Base-by-base conservation (phyloP, 2,888 invertebrate species). In the Xylocampa areola region DNA sequence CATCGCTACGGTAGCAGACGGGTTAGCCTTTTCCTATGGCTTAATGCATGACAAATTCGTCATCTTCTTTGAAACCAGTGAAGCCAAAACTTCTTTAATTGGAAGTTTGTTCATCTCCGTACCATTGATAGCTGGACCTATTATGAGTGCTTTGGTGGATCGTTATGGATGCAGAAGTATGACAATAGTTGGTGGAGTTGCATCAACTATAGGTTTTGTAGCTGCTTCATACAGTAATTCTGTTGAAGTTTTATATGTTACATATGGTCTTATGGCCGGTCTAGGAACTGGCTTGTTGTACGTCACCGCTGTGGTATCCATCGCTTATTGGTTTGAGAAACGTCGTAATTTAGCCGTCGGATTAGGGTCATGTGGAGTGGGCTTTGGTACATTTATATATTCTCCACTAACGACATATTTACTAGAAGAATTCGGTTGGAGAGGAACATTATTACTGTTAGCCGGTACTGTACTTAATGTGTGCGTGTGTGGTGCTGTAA, bases 301-400 rank as follows among this genome's bases (percentile, higher is more conserved):
- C 85, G 98, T 98, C 4, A 97, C 98, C 4, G 98, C 98, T 10
- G 98, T 98, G 4, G 98, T 98, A 8, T 97, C 97, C 45, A 97
- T 98, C 49, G 98, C 98, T 0, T 98, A 97, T 86, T 98, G 98
- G 96, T 98, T 98, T 87, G 98, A 98, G 76, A 97, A 97, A 84
- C 96, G 96, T 76, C 95, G 98, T 23, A 97, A 97, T 30, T 94
- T 98, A 73, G 98, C 98, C 7, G 97, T 98, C 2, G 97, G 98
- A 19, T 93, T 98, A 45, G 97, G 98, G 0, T 97, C 98, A 0
- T 97, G 97, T 76, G 98, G 98, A 40, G 97, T 97, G 1, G 98
- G 98, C 4, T 96, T 98, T 65, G 98, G 98, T 17, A 98, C 98
- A 0, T 97, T 98, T 79, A 92, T 98, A 10, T 98, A 97, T 86